Base-by-base conservation (phyloP, 1,140 invertebrate species). In the Drosophila sucinea region DNA sequence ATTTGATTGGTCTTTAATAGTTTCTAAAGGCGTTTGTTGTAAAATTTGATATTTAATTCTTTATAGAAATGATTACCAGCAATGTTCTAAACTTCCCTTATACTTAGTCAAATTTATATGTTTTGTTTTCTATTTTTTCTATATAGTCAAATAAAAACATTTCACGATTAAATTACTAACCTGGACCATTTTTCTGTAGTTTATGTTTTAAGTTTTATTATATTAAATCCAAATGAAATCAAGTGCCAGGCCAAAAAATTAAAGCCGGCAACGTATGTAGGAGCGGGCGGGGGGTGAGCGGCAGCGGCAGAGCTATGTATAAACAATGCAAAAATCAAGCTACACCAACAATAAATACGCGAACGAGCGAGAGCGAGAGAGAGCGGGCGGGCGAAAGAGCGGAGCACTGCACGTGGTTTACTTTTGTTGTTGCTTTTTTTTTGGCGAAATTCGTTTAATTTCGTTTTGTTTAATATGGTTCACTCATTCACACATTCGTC, bases 151-250 rank as follows among this genome's bases (percentile, higher is more conserved):
- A 7, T 2, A 1, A 1, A 38, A 8, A 38, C 1, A 38, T 38
- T 38, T 38, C 6, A 0, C 1, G 4, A 38, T 38, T 7, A n/a
- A 0, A 41, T 27, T 27, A 51, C 44, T 27, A 51, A 51, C 44
- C 44, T 51, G 44, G 25, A 51, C 44, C 44, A 51, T 51, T 27
- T 25, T 51, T 51, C 5, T 27, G 44, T 51, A 51, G 23, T 51
- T 51, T 51, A 3, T 8, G n/a, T 51, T 51, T 51, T 27, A 8
- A 2, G 23, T 25, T 25, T 27, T 51, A 8, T 2, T 51, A 10
- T 27, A 51, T 25, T 51, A 51, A 51, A 51, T 51, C 44, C 44
- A 27, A 51, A 51, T 51, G 3, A 38, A 38, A 38, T 25, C 23
- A 10, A 51, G 7, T 51, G 44, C 35, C 35, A 51, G 25, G 8